phyloP scores from a whole-genome alignment of 2,888 invertebrate genomes.

The Melipona beecheii region DNA sequence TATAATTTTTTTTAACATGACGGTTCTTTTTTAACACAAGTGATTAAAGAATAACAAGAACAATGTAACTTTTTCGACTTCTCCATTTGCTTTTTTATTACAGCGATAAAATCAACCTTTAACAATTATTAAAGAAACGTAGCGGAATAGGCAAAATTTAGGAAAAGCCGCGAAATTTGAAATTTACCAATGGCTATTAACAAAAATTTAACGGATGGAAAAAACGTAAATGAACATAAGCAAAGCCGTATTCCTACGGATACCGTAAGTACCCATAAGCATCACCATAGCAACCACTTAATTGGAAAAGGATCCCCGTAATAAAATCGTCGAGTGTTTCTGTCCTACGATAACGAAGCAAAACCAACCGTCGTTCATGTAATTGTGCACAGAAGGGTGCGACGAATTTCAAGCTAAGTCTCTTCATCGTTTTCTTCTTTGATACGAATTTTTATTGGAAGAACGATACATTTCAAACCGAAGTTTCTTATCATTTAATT shows the following conservation, averaged over 20 bases:
- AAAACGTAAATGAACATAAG: background rate
- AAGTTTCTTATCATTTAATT: no score
- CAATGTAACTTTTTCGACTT: no score
- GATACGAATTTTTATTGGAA: conserved; percentile 29
- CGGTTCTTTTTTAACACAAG: no score
- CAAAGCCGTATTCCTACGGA: conserved; percentile 33
- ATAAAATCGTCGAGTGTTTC: conserved; percentile 78
- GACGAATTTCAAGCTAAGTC: conserved; percentile 60
- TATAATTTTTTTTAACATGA: no score
- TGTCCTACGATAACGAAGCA: conserved; percentile 54
- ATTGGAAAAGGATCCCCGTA: conserved; percentile 79
- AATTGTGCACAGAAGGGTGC: conserved; percentile 63
- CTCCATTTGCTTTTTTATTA: no score
- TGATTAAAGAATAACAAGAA: no score
- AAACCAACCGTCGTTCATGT: conserved; percentile 55
- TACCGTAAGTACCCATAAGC: conserved; percentile 63
- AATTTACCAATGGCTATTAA: background rate
- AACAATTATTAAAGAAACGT: background rate
- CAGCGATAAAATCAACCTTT: background rate
- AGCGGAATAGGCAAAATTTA: background rate
- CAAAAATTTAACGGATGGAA: background rate
- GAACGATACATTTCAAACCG: conserved; percentile 11
- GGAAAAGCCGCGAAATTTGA: no score
- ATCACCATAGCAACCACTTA: conserved; percentile 81
- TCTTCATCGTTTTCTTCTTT: conserved; percentile 43